Conservation (phyloP, 2,888 invertebrate genomes). For the Ligdia adustata region DNA sequence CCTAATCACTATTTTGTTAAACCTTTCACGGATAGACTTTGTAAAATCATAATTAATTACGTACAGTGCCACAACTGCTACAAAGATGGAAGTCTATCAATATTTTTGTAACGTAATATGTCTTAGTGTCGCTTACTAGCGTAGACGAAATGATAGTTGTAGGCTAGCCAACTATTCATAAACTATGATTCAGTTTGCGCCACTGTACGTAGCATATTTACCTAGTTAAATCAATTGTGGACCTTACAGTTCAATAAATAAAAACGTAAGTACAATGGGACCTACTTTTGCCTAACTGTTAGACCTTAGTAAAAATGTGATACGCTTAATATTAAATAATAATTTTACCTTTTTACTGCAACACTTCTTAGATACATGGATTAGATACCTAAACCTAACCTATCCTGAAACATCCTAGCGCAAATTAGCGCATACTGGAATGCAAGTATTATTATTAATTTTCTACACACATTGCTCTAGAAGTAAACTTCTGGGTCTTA, state of each 20-base stretch:
- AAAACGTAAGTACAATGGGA: constrained; percentile 62
- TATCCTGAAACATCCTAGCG: no score
- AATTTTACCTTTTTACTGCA: constrained; percentile 27
- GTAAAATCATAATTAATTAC: no score
- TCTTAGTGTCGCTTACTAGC: not conserved
- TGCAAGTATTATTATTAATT: no score
- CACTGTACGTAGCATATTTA: not conserved
- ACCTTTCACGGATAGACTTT: not conserved
- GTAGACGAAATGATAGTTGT: no score
- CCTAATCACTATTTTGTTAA: constrained; percentile 5
- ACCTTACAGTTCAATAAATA: constrained; percentile 49
- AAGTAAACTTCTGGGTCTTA: no score
- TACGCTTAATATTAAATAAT: constrained; percentile 50
- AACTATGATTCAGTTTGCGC: not conserved
- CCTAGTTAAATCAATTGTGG: constrained; percentile 17
- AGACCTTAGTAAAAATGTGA: constrained; percentile 58
- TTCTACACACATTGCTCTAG: no score
- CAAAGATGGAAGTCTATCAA: not conserved
- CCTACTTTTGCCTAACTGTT: constrained; percentile 68
- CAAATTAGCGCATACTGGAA: no score
- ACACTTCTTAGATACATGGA: constrained; percentile 19
- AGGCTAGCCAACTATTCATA: no score
- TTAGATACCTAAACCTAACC: no score
- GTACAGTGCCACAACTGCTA: no score
- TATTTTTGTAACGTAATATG: not conserved